Conservation (phyloP, 2,888 invertebrate species). For the Eudasyphora cyanicolor region DNA sequence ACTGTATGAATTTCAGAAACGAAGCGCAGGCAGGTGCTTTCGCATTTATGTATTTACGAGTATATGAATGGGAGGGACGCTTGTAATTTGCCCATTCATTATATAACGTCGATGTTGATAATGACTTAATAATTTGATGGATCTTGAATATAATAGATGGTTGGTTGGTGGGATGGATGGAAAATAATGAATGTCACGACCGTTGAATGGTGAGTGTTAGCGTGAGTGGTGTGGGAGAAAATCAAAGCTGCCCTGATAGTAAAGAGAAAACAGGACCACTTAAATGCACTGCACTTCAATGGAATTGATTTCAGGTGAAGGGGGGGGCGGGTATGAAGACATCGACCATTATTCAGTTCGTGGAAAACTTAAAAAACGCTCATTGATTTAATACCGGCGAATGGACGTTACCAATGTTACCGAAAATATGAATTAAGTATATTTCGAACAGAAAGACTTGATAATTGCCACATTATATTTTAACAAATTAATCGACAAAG, state of each 20-base stretch:
- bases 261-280: not conserved
- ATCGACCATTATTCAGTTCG: too few relatives aligned
- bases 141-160: not conserved
- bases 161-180: too few relatives aligned
- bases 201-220: not conserved
- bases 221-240: not conserved
- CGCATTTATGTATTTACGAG: too few relatives aligned
- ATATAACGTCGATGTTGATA: not conserved
- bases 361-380: not conserved
- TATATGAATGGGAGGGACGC: too few relatives aligned
- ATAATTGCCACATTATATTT: too few relatives aligned
- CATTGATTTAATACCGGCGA: not conserved
- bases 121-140: constrained; percentile 1
- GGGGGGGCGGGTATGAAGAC: too few relatives aligned
- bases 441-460: too few relatives aligned
- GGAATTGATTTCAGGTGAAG: not conserved
- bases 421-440: too few relatives aligned
- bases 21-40: not conserved
- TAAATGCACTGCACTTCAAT: not conserved
- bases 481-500: too few relatives aligned
- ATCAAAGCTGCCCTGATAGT: too few relatives aligned
- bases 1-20: not conserved
- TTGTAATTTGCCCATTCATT: not conserved
- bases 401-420: not conserved
- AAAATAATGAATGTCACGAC: not conserved